phyloP scores from a whole-genome alignment of 2,888 invertebrate genomes.

The Suillia variegata region DNA sequence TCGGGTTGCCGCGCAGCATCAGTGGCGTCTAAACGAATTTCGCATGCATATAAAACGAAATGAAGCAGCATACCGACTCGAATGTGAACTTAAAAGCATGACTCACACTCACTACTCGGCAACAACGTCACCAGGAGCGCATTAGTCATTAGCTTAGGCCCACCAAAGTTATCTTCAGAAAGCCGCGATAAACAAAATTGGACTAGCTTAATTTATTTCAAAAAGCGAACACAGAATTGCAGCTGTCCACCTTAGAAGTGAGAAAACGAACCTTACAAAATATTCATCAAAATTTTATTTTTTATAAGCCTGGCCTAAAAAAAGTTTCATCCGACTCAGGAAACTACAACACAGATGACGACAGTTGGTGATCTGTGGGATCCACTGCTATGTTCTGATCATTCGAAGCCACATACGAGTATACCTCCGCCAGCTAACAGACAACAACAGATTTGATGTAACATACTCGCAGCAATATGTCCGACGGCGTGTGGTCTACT shows the following conservation, averaged over 20 bases:
- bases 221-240: too few species aligned
- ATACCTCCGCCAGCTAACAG: not conserved
- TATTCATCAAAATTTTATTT: too few species aligned
- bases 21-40: conserved; percentile 1
- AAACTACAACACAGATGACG: not conserved
- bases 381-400: conserved; percentile 5
- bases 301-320: not conserved
- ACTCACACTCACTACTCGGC: not conserved
- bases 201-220: too few species aligned
- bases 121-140: not conserved
- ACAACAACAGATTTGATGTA: not conserved
- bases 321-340: too few species aligned
- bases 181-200: too few species aligned
- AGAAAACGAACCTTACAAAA: too few species aligned
- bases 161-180: too few species aligned
- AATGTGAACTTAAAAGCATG: not conserved
- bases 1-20: not conserved
- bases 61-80: not conserved
- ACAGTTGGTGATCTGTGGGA: conserved; percentile 20
- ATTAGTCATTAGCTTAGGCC: too few species aligned
- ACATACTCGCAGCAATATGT: not conserved
- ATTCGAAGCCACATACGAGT: not conserved
- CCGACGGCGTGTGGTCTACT: conserved; percentile 37
- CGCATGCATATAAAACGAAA: not conserved
- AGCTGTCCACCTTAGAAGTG: too few species aligned